Conservation (phyloP, 2,797 vertebrate species). For the Naso thynnoides region DNA sequence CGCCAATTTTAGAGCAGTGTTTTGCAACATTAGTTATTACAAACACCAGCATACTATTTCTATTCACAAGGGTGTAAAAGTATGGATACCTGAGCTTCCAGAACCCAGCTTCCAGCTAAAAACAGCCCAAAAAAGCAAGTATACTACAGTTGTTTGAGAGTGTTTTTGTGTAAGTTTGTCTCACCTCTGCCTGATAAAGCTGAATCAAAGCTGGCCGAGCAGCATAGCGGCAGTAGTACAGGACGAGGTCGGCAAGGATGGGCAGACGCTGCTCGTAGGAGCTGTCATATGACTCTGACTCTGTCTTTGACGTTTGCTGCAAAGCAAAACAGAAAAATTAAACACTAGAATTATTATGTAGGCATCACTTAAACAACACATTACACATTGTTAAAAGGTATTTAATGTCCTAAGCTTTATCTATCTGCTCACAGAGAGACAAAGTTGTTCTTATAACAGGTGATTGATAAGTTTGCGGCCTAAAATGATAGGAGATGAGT, state of each 20-base stretch:
- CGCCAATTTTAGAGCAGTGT: neutral
- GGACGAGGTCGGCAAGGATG: constrained; percentile 94
- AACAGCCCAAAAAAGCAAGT: too few species aligned
- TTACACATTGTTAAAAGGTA: neutral
- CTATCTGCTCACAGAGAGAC: neutral
- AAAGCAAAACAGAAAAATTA: constrained; percentile 5
- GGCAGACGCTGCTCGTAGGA: constrained; percentile 87
- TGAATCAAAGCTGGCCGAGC: constrained; percentile 89
- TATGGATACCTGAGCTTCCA: neutral
- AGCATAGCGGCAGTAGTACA: constrained; percentile 96
- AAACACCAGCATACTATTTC: neutral
- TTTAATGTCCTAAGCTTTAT: neutral
- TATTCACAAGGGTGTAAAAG: neutral
- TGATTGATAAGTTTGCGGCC: too few species aligned
- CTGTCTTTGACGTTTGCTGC: constrained; percentile 89
- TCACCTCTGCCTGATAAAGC: constrained; percentile 95
- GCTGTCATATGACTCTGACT: constrained; percentile 83
- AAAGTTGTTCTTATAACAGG: too few species aligned
- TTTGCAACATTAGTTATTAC: neutral
- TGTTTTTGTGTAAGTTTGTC: constrained; percentile 7
- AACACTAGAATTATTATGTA: neutral
- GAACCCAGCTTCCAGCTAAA: neutral
- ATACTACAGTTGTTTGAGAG: neutral
- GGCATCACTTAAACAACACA: neutral
- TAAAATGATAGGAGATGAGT: too few species aligned